A percentile compares a stretch with the other conserved stretches of the same genome.
Evolutionary conservation across 2,797 vertebrate species (phyloP).

Genomic region (Pempheris klunzingeri): DNA sequence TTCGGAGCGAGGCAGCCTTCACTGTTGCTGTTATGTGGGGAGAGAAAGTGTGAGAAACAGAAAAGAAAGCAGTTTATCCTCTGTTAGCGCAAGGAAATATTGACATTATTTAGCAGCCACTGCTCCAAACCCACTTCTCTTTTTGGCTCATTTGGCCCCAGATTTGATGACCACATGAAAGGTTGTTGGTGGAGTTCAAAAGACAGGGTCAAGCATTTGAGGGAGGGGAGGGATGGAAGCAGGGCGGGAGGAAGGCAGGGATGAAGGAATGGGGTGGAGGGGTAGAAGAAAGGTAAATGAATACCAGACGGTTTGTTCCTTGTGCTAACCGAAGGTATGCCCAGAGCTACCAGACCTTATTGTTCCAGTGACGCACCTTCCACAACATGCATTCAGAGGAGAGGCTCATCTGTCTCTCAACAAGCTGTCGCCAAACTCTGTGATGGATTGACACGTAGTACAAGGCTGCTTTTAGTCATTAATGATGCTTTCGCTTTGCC

Average conservation of each 20-base stretch:
- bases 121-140: slow-evolving; percentile 36
- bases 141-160: slow-evolving; percentile 41
- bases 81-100: slow-evolving; percentile 46
- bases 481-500: slow-evolving; percentile 21
- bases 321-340: slow-evolving; percentile 66
- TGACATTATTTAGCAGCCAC: slow-evolving; percentile 52
- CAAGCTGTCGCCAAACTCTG: slow-evolving; percentile 41
- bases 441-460: slow-evolving; percentile 33
- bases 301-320: slow-evolving; percentile 64
- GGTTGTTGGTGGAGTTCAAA: slow-evolving; percentile 62
- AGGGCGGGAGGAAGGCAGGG: slow-evolving; percentile 29
- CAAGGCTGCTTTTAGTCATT: slow-evolving; percentile 29
- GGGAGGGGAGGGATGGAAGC: slow-evolving; percentile 42
- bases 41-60: slow-evolving; percentile 64
- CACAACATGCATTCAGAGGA: slow-evolving; percentile 31
- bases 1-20: slow-evolving; percentile 39
- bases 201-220: slow-evolving; percentile 67
- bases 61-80: slow-evolving; percentile 64
- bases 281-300: slow-evolving; percentile 73
- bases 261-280: slow-evolving; percentile 52
- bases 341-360: slow-evolving; percentile 59
- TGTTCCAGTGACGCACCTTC: slow-evolving; percentile 49
- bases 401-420: slow-evolving; percentile 54
- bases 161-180: slow-evolving; percentile 56
- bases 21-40: slow-evolving; percentile 34